These are phyloP conservation scores for Clupea harengus DNA, from an alignment of 2,113 vertebrate genomes.

Conservation along the genomic window DNA sequence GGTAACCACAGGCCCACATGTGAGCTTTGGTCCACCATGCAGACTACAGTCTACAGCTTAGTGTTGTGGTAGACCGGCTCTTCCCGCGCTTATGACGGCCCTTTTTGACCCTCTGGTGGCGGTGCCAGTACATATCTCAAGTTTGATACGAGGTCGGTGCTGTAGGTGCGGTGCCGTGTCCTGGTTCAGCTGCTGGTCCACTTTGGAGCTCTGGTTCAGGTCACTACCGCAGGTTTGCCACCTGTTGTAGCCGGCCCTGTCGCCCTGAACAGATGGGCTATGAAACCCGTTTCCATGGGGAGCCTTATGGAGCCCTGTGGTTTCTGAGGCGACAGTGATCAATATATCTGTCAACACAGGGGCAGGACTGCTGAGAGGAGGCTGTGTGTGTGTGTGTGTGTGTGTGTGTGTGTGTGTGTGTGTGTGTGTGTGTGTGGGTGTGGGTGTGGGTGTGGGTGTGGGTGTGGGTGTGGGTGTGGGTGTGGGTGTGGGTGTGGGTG, in stretches of 20 bases:
- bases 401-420: neutral
- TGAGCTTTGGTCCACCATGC: neutral
- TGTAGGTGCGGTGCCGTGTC: neutral
- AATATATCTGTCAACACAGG: conserved; percentile 11
- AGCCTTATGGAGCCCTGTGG: conserved; percentile 7
- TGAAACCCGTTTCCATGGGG: neutral
- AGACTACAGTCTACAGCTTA: neutral
- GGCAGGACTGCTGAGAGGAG: neutral
- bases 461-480: too few relatives aligned
- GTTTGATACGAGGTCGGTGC: neutral
- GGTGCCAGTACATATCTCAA: neutral
- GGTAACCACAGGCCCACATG: neutral
- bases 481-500: too few relatives aligned
- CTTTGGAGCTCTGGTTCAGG: neutral
- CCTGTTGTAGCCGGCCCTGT: conserved; percentile 5
- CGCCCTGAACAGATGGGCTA: neutral
- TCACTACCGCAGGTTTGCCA: conserved; percentile 12
- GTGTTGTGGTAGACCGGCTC: neutral
- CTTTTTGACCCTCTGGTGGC: neutral
- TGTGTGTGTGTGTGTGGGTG: neutral
- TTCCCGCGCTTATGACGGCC: neutral
- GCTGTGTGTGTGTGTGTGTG: neutral
- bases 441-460: neutral
- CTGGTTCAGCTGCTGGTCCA: neutral
- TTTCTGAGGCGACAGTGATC: neutral